These are phyloP conservation scores for Gila robusta DNA, from an alignment of 2,797 vertebrate species.

Conservation along the genomic window DNA sequence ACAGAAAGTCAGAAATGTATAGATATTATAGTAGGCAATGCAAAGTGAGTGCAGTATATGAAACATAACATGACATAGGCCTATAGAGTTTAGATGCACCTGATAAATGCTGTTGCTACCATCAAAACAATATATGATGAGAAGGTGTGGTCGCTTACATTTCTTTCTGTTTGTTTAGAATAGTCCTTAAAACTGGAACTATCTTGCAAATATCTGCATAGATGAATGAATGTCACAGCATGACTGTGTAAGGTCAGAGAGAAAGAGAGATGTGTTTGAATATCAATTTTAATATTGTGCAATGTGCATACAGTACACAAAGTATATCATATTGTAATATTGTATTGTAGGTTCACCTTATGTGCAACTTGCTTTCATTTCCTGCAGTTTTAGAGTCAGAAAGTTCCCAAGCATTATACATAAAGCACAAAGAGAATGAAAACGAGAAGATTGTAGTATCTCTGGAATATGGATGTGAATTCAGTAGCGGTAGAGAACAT, in stretches of 20 bases:
- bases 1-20: neutral
- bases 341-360: neutral
- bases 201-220: neutral
- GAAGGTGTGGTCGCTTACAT: neutral
- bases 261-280: neutral
- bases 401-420: neutral
- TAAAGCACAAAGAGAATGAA: neutral
- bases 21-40: neutral
- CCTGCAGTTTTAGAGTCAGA: neutral
- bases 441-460: neutral
- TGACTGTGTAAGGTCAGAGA: neutral
- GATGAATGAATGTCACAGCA: conserved; percentile 3
- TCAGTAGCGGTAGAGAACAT: neutral
- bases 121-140: neutral
- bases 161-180: neutral
- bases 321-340: conserved; percentile 5
- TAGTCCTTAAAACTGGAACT: neutral
- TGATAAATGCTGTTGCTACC: neutral
- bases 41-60: neutral
- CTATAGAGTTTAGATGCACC: neutral
- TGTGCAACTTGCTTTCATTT: neutral
- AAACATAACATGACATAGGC: neutral
- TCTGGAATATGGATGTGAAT: conserved; percentile 7
- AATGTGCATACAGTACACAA: neutral
- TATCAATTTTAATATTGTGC: conserved; percentile 1